Conservation (phyloP, 1,140 invertebrate species). For the Hycleus phaleratus region DNA sequence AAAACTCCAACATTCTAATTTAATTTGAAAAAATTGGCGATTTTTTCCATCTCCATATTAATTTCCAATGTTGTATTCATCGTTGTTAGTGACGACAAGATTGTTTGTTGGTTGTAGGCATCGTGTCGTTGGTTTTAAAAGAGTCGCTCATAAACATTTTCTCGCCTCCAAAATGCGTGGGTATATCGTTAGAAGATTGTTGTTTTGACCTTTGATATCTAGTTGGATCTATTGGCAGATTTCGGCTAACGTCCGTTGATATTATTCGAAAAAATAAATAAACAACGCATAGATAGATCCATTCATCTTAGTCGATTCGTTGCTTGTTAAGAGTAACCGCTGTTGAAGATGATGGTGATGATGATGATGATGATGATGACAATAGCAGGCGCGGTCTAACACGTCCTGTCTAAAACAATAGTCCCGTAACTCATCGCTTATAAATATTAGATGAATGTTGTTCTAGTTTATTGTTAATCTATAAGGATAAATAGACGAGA, state of each 20-base stretch:
- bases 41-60: too few relatives aligned
- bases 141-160: neutral
- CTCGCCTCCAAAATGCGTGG: neutral
- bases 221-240: neutral
- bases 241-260: neutral
- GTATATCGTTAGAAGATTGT: too few relatives aligned
- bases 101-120: too few relatives aligned
- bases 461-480: too few relatives aligned
- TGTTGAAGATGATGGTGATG: neutral
- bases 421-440: conserved; percentile 11
- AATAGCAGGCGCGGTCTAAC: conserved; percentile 12
- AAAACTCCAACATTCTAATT: too few relatives aligned
- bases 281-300: neutral
- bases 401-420: conserved; percentile 9
- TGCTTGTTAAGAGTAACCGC: conserved; percentile 2
- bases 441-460: neutral
- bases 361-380: conserved; percentile 11
- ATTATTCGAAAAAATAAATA: neutral
- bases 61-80: too few relatives aligned
- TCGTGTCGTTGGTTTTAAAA: neutral
- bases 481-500: too few relatives aligned
- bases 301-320: conserved; percentile 7
- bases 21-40: too few relatives aligned
- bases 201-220: too few relatives aligned
- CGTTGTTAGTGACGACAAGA: too few relatives aligned